These are phyloP conservation scores for Stegana nigrithorax DNA, from an alignment of 2,888 invertebrate genomes.

Conservation along the genomic window DNA sequence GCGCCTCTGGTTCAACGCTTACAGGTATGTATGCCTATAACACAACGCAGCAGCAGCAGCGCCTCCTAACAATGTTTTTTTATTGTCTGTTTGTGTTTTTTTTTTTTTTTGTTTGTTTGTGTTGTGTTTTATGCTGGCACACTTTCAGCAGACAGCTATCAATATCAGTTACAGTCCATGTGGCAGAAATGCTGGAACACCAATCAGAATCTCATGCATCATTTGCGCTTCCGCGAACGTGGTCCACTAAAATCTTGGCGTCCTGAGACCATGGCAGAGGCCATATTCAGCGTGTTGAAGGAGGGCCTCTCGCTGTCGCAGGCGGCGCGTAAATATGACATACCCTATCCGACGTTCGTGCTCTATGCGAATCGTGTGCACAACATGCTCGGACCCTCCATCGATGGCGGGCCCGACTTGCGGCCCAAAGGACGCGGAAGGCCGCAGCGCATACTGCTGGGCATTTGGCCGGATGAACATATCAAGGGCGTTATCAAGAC, in stretches of 20 bases:
- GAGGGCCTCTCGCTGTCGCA: constrained; percentile 90
- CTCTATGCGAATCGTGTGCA: constrained; percentile 92
- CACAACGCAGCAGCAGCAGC: too few species aligned
- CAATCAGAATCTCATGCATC: constrained; percentile 90
- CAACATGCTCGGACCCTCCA: constrained; percentile 93
- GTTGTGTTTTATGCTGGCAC: too few species aligned
- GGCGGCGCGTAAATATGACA: constrained; percentile 93
- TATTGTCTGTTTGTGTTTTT: background rate
- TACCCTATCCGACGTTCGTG: constrained; percentile 94
- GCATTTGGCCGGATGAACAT: constrained; percentile 94
- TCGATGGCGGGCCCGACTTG: constrained; percentile 90
- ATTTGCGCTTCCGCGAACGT: constrained; percentile 89
- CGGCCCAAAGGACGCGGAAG: constrained; percentile 91
- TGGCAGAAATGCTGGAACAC: constrained; percentile 98
- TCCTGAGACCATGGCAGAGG: constrained; percentile 95
- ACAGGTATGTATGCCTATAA: constrained; percentile 80
- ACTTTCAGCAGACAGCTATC: constrained; percentile 84
- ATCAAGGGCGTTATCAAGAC: constrained; percentile 92
- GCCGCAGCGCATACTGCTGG: constrained; percentile 89
- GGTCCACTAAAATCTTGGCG: constrained; percentile 94
- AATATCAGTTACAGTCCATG: constrained; percentile 93
- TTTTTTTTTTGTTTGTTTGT: background rate
- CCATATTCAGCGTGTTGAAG: constrained; percentile 91
- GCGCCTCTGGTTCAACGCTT: constrained; percentile 88
- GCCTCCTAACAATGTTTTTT: too few species aligned